Evolutionary conservation across 2,113 vertebrate genomes (phyloP).

Genomic region (Mobula birostris): DNA sequence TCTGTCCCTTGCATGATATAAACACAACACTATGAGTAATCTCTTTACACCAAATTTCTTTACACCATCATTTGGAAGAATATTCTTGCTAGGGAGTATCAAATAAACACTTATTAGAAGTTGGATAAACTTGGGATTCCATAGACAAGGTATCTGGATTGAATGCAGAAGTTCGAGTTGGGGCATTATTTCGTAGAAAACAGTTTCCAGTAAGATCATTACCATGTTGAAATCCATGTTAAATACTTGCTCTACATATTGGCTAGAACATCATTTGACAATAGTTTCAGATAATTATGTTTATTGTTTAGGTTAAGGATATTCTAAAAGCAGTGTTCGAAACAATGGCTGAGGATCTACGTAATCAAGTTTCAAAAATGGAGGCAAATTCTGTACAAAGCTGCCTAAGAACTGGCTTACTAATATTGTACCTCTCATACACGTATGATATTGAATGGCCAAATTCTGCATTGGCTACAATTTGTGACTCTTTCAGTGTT

Average conservation of each 20-base stretch:
- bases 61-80: not conserved
- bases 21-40: not conserved
- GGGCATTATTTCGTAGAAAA: not conserved
- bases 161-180: not conserved
- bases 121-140: not conserved
- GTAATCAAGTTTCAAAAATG: not conserved
- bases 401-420: slow-evolving; percentile 48
- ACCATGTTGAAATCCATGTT: not conserved
- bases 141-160: not conserved
- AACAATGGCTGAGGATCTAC: slow-evolving; percentile 45
- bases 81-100: not conserved
- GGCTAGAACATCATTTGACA: not conserved
- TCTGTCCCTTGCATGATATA: not conserved
- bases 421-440: slow-evolving; percentile 48
- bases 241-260: not conserved
- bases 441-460: slow-evolving; percentile 40
- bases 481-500: slow-evolving; percentile 51
- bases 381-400: slow-evolving; percentile 44
- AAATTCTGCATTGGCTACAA: not conserved
- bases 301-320: slow-evolving; percentile 46
- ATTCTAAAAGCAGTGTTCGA: slow-evolving; percentile 55
- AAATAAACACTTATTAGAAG: not conserved
- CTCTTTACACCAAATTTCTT: not conserved
- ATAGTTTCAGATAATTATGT: not conserved
- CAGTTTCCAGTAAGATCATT: not conserved